phyloP scores from a whole-genome alignment of 2,797 vertebrate species.

The Lepidocolaptes lacrymiger region DNA sequence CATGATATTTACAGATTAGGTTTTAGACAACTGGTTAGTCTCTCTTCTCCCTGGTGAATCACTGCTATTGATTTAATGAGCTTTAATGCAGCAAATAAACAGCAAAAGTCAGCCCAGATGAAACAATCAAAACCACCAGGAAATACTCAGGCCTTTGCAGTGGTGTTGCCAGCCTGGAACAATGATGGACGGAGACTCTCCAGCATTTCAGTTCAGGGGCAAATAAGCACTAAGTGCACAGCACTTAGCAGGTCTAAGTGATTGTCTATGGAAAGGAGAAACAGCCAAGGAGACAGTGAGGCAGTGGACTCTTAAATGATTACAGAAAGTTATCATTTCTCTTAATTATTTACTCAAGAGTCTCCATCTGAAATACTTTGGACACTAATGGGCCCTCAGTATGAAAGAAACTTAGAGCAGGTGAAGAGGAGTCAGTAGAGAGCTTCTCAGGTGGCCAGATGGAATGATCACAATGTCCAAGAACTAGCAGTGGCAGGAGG shows the following conservation, averaged over 20 bases:
- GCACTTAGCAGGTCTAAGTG: background rate
- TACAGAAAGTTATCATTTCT: background rate
- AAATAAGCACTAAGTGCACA: conserved; percentile 18
- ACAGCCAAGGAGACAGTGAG: background rate
- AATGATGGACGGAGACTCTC: background rate
- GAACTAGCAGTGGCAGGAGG: background rate
- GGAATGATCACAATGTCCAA: background rate
- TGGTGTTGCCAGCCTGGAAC: background rate
- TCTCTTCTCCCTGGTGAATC: conserved; percentile 1
- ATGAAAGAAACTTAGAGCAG: background rate
- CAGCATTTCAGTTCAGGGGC: background rate
- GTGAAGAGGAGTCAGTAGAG: background rate
- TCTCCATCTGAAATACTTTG: background rate
- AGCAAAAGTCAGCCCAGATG: background rate
- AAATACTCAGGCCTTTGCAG: conserved; percentile 35
- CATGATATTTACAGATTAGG: background rate
- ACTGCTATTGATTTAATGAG: conserved; percentile 10
- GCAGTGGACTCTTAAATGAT: background rate
- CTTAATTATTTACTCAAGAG: background rate
- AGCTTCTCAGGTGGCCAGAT: background rate
- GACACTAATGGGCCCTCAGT: background rate
- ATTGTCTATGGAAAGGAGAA: background rate
- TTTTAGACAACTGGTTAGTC: background rate
- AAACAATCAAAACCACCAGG: conserved; percentile 14
- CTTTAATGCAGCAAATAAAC: background rate